phyloP scores from a whole-genome alignment of 2,888 invertebrate genomes.

The Tenthredo distinguenda region DNA sequence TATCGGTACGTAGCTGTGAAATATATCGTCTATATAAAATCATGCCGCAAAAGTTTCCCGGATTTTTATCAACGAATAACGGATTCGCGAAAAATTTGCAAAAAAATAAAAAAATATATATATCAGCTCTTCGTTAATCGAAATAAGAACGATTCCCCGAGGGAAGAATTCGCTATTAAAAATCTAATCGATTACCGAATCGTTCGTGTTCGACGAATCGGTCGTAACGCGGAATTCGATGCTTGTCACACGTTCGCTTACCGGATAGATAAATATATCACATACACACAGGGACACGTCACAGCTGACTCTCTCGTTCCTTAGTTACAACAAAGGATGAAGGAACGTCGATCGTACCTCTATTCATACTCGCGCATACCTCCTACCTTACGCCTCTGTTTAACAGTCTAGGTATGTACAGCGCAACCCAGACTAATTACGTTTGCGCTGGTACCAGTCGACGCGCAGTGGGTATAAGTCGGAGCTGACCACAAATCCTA shows the following conservation, averaged over 20 bases:
- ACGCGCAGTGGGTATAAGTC: not conserved
- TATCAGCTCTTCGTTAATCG: too few relatives aligned
- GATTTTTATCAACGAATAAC: too few relatives aligned
- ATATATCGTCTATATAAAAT: not conserved
- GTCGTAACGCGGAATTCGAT: not conserved
- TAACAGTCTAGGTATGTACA: not conserved
- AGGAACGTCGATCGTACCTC: not conserved
- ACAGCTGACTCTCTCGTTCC: not conserved
- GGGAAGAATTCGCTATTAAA: too few relatives aligned
- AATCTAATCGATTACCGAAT: not conserved
- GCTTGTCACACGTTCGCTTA: not conserved
- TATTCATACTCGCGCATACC: not conserved
- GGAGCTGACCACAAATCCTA: conserved; percentile 24
- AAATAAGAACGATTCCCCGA: too few relatives aligned
- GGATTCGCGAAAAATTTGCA: too few relatives aligned
- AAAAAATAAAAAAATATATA: too few relatives aligned
- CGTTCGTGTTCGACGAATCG: not conserved
- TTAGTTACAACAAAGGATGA: not conserved
- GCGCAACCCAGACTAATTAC: not conserved
- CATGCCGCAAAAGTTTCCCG: too few relatives aligned
- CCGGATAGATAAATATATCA: not conserved
- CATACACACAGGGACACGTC: not conserved
- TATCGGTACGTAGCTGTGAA: not conserved
- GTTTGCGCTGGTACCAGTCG: not conserved
- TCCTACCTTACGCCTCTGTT: not conserved